These are phyloP conservation scores for Calephelis perditalis DNA, from an alignment of 2,888 invertebrate species.

Conservation along the genomic window DNA sequence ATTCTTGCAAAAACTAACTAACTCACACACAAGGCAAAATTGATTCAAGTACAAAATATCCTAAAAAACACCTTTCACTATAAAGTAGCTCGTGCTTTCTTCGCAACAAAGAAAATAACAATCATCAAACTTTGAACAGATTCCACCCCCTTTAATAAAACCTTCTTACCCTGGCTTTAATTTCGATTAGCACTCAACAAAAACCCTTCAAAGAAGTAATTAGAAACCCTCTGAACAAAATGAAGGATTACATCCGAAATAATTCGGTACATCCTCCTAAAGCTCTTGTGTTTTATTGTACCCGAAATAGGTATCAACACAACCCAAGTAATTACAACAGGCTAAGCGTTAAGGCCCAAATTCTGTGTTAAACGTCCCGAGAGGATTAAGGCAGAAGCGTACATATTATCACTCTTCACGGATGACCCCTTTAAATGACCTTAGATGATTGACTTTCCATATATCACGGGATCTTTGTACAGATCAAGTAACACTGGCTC, in stretches of 20 bases:
- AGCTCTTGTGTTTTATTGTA: constrained; percentile 33
- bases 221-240: constrained; percentile 24
- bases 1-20: no score
- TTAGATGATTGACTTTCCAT: constrained; percentile 26
- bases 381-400: constrained; percentile 49
- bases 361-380: constrained; percentile 63
- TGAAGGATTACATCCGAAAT: constrained; percentile 31
- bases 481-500: constrained; percentile 39
- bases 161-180: background rate
- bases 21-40: no score
- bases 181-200: constrained; percentile 15
- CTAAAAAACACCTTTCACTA: no score
- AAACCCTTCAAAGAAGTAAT: constrained; percentile 14
- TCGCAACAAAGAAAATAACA: no score
- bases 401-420: constrained; percentile 58
- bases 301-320: constrained; percentile 44
- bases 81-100: no score
- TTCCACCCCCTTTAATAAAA: no score
- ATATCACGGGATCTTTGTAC: constrained; percentile 24
- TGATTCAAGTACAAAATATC: no score
- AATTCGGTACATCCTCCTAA: constrained; percentile 30
- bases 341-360: constrained; percentile 64
- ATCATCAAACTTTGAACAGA: no score
- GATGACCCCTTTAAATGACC: constrained; percentile 44
- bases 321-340: constrained; percentile 65